Base-by-base conservation (phyloP, 2,797 vertebrate species). In the Pseudotriccus pelzelni region DNA sequence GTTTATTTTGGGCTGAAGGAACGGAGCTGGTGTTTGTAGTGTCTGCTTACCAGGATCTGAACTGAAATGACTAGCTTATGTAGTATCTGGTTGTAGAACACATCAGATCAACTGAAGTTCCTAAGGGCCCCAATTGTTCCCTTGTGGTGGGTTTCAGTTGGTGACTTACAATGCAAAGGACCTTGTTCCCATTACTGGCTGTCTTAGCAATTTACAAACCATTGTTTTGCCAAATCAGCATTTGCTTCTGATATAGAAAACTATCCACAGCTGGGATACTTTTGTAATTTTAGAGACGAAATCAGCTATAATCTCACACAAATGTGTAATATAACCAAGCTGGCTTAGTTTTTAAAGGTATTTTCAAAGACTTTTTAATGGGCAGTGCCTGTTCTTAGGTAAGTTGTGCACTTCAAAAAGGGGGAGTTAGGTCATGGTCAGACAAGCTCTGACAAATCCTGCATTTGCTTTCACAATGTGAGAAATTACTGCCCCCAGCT, bases 341-440 rank as follows among this genome's bases (percentile, higher is more conserved):
- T 53, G 47, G 32, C 36, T 96, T 84, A 62, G 39, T 81, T 91
- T 90, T 91, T 56, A 73, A 73, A 84, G 36, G 37, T 49, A 30
- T 44, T 73, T 96, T 96, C 89, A 93, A 95, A 90, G 84, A 55
- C 53, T n/a, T 83, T 77, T 80, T 83, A 78, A 78, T 52, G 66
- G 89, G 43, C 39, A 96, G 62, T 0, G 0, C 47, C 66, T 81
- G 28, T 60, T 72, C 74, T 62, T 58, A 52, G 63, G 59, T 68
- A 91, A 75, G 49, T 34, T 75, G 49, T 27, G 14, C 25, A 64
- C 62, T 78, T 89, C 76, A 87, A 58, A 83, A 87, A 66, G 21
- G 62, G 70, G 62, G n/a, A 92, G 78, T 60, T 55, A 68, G 58
- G 75, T 44, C 93, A 86, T 69, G 46, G 89, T 62, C 79, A 84